phyloP scores from a whole-genome alignment of 2,113 vertebrate genomes.

The Butorides virescens region DNA sequence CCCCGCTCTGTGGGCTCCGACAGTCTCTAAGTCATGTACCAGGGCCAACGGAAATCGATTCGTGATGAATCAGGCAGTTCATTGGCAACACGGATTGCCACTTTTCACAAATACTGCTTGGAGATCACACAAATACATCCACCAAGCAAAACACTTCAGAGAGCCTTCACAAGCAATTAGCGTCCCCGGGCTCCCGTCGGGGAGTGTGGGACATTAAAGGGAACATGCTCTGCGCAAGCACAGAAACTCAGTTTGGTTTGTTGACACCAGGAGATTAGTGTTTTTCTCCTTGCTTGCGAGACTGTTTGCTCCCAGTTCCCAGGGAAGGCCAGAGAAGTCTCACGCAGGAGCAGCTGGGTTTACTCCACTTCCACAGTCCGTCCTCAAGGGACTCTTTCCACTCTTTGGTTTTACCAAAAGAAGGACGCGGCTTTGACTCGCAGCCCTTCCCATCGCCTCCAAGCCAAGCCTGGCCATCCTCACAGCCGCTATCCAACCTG shows the following conservation, averaged over 20 bases:
- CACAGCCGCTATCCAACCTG: fast-evolving
- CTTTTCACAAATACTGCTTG: background rate
- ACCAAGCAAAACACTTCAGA: background rate
- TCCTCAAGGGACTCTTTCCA: background rate
- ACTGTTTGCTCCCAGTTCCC: background rate
- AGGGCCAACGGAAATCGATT: background rate
- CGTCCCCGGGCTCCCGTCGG: background rate
- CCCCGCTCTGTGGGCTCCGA: fast-evolving
- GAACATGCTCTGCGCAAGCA: background rate
- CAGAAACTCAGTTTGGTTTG: background rate
- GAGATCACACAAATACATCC: background rate
- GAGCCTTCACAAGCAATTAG: constrained; percentile 33
- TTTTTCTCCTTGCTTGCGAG: background rate
- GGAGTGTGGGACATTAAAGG: background rate
- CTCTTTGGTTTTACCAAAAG: background rate
- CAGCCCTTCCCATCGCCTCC: background rate
- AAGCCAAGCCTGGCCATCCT: background rate
- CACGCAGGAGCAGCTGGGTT: background rate
- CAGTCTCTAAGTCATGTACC: background rate
- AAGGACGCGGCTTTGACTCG: background rate
- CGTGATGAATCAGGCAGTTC: background rate
- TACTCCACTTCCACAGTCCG: background rate
- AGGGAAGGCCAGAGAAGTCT: background rate
- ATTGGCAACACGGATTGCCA: background rate
- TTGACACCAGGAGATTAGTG: background rate